Conservation (phyloP, 2,113 vertebrate genomes). For the Oenanthe oenanthe region DNA sequence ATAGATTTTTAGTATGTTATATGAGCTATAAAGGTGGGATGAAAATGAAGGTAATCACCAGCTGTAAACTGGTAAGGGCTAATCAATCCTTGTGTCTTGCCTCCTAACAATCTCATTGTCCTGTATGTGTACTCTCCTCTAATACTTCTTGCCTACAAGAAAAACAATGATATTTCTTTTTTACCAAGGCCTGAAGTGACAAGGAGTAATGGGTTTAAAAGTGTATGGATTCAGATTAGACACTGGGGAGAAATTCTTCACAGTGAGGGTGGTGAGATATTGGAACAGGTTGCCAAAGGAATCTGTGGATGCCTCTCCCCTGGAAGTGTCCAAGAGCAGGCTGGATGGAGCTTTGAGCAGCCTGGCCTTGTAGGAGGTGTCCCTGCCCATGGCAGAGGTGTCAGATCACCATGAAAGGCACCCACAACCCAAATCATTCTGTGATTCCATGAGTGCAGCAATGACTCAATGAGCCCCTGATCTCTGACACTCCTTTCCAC, state of each 20-base stretch:
- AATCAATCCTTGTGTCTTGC: background rate
- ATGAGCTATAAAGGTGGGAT: background rate
- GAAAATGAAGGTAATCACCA: background rate
- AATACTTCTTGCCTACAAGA: background rate
- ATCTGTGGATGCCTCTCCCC: background rate
- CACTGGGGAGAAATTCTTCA: background rate
- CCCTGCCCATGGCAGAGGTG: fast-evolving
- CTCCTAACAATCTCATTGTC: background rate
- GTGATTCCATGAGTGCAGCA: background rate
- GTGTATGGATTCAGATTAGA: background rate
- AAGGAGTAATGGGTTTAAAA: background rate
- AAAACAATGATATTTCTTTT: background rate
- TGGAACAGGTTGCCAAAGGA: background rate
- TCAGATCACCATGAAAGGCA: background rate
- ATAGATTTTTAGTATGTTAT: background rate
- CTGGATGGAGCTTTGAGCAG: background rate
- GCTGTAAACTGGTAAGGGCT: background rate
- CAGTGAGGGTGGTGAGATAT: background rate
- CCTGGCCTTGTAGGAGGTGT: background rate
- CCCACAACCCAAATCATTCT: background rate
- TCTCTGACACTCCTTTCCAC: background rate
- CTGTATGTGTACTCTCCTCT: background rate
- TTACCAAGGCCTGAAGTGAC: background rate
- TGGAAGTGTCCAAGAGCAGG: background rate
- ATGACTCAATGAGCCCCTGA: background rate